Evolutionary conservation across 2,797 vertebrate genomes (phyloP).

Genomic region (Xenops minutus): DNA sequence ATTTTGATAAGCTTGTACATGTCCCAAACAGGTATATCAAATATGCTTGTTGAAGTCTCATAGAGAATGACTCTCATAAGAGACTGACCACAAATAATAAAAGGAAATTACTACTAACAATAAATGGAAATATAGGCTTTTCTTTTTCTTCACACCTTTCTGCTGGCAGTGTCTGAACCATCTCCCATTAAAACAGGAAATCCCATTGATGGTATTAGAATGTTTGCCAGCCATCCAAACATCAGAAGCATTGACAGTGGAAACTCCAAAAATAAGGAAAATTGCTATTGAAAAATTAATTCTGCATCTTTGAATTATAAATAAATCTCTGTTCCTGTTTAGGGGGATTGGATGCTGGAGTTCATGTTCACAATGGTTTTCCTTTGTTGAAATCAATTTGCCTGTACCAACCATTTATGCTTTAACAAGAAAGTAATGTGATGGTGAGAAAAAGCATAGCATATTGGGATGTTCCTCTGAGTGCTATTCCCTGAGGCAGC

Average conservation of each 20-base stretch:
- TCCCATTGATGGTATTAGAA: neutral
- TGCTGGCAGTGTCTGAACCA: neutral
- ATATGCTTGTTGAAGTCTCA: neutral
- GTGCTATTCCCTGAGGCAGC: conserved; percentile 51
- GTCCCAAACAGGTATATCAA: neutral
- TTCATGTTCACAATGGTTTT: conserved; percentile 25
- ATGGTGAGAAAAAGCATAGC: conserved; percentile 58
- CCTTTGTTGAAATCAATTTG: conserved; percentile 61
- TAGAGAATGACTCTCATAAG: neutral
- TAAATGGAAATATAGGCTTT: neutral
- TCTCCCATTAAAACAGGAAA: neutral
- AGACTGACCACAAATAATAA: neutral
- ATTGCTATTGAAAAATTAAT: neutral
- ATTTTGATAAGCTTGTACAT: neutral
- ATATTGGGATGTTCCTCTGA: conserved; percentile 51
- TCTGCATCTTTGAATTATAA: neutral
- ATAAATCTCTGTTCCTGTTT: neutral
- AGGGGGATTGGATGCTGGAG: neutral
- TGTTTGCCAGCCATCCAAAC: neutral
- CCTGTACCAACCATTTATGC: conserved; percentile 29
- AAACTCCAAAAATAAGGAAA: neutral
- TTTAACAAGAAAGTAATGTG: conserved; percentile 54
- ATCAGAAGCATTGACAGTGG: neutral
- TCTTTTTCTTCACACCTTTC: neutral
- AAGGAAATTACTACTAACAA: neutral